phyloP scores from a whole-genome alignment of 1,140 invertebrate species.

The Gonioctena quinquepunctata region DNA sequence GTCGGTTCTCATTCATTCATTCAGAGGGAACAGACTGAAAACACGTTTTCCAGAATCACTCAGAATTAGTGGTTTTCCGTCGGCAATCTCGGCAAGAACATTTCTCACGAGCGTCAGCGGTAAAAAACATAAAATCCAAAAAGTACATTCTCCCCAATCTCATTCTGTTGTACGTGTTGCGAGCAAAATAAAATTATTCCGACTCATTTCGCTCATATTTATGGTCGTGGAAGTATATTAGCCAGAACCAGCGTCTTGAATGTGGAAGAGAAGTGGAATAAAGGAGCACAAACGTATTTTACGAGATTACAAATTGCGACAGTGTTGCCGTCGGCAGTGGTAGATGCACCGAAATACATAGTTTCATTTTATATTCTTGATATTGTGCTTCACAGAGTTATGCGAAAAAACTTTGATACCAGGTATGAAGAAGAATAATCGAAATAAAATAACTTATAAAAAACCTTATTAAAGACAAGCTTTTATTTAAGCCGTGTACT shows the following conservation, averaged over 20 bases:
- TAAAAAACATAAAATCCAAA: slow-evolving; percentile 20
- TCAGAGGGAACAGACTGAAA: background rate
- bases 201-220: slow-evolving; percentile 35
- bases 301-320: background rate
- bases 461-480: too few relatives aligned
- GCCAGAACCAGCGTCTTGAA: slow-evolving; percentile 27
- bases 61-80: background rate
- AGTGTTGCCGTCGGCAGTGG: background rate
- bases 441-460: too few relatives aligned
- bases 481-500: too few relatives aligned
- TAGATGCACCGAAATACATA: too few relatives aligned
- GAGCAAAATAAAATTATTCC: slow-evolving; percentile 37
- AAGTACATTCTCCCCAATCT: slow-evolving; percentile 11
- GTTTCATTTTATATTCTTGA: too few relatives aligned
- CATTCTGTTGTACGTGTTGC: slow-evolving; percentile 21
- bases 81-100: slow-evolving; percentile 4
- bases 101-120: slow-evolving; percentile 1
- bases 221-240: slow-evolving; percentile 32
- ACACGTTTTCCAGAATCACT: background rate
- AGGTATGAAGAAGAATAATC: too few relatives aligned
- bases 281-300: background rate
- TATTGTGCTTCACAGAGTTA: too few relatives aligned
- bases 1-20: too few relatives aligned
- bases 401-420: too few relatives aligned
- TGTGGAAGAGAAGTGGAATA: background rate